These are phyloP conservation scores for Plecturocebus donacophilus DNA, from an alignment of 2,113 vertebrate species.

Conservation along the genomic window DNA sequence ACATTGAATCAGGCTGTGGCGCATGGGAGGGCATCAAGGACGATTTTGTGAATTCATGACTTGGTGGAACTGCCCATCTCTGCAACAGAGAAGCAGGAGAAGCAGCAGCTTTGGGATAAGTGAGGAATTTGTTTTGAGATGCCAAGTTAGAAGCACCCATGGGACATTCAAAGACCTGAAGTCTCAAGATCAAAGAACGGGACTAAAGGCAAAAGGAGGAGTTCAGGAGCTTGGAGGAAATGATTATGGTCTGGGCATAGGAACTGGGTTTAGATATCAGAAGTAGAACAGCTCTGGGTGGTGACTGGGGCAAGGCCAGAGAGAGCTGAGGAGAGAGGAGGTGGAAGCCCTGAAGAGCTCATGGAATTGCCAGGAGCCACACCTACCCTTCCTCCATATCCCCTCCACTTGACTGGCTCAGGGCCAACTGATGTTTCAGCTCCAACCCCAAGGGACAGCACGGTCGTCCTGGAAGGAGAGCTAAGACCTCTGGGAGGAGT, in stretches of 20 bases:
- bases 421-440: neutral
- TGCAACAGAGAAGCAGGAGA: neutral
- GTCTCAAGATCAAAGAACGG: neutral
- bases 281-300: neutral
- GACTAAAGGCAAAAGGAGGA: neutral
- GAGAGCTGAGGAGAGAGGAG: neutral
- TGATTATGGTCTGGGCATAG: too few relatives aligned
- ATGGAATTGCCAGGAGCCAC: neutral
- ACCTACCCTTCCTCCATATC: neutral
- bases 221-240: neutral
- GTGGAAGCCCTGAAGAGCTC: neutral
- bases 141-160: neutral
- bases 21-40: neutral
- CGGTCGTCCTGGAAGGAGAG: neutral
- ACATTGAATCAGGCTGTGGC: neutral
- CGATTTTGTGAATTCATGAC: neutral
- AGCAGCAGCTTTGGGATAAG: neutral
- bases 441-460: neutral
- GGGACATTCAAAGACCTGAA: neutral
- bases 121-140: neutral
- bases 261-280: neutral
- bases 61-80: neutral
- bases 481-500: neutral
- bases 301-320: neutral
- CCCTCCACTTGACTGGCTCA: neutral